These are phyloP conservation scores for Tamias sibiricus DNA, from an alignment of 2,113 vertebrate species.

Conservation along the genomic window DNA sequence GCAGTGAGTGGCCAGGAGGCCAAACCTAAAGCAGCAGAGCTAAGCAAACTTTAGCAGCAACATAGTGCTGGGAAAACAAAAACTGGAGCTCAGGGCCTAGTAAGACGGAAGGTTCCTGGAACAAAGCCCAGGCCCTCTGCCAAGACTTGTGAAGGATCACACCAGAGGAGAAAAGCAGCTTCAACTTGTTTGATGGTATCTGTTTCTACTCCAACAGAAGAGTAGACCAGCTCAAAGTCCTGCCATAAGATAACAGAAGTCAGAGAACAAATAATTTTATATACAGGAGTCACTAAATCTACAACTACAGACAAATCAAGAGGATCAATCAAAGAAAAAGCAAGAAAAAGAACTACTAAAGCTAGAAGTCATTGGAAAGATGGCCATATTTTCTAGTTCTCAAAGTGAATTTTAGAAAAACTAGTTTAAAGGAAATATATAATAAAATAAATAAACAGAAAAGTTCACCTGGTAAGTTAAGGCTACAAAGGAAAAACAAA, in stretches of 20 bases:
- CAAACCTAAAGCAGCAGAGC: neutral
- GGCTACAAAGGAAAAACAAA: neutral
- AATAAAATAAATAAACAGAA: neutral
- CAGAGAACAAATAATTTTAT: neutral
- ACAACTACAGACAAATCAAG: neutral
- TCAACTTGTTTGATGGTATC: neutral
- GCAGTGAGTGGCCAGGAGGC: neutral
- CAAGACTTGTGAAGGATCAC: neutral
- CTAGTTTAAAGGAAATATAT: neutral
- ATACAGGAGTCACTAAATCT: neutral
- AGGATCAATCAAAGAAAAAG: neutral
- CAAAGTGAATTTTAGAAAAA: neutral
- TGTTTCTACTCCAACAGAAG: neutral
- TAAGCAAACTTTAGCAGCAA: neutral
- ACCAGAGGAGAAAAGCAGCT: neutral
- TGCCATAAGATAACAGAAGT: neutral
- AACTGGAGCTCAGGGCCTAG: neutral
- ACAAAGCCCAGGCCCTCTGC: neutral
- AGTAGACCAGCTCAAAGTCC: neutral
- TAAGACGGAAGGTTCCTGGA: neutral
- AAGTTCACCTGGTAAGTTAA: neutral
- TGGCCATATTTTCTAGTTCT: neutral
- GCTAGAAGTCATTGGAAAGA: neutral
- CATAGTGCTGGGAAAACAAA: neutral
- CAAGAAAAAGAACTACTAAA: neutral